A percentile compares a stretch with the other conserved stretches of the same genome.
These are phyloP conservation scores for Lynx canadensis DNA, from an alignment of 2,113 vertebrate species.

Conservation along the genomic window DNA sequence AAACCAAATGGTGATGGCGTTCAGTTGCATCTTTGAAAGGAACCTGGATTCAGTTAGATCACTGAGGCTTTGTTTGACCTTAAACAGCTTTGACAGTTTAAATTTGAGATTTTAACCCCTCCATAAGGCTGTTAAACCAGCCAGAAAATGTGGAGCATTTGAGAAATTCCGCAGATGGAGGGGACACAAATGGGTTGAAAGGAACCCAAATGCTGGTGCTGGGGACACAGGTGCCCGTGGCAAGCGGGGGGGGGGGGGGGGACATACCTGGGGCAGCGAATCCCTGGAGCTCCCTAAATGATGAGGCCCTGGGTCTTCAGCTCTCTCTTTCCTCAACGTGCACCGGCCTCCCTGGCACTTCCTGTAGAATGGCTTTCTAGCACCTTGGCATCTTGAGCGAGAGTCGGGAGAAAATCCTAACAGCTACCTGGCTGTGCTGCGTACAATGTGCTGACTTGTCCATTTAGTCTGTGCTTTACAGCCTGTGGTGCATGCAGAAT, in stretches of 20 bases:
- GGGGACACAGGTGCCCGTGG: background rate
- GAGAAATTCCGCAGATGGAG: slow-evolving; percentile 51
- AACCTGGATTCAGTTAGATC: background rate
- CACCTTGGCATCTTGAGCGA: background rate
- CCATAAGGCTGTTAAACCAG: slow-evolving; percentile 62
- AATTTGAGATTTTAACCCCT: slow-evolving; percentile 65
- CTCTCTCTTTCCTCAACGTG: background rate
- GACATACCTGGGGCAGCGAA: too few species aligned
- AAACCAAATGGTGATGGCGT: background rate
- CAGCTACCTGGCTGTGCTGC: background rate
- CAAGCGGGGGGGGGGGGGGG: rapidly evolving
- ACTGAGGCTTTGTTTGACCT: background rate
- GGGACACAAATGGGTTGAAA: slow-evolving; percentile 48
- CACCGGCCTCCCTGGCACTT: background rate
- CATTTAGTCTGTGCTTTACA: background rate
- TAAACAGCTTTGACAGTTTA: slow-evolving; percentile 64
- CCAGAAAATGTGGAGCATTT: slow-evolving; percentile 52
- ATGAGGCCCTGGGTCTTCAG: background rate
- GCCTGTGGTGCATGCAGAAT: background rate
- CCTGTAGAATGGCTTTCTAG: background rate
- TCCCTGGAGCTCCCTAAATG: background rate
- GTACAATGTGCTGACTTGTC: too few species aligned
- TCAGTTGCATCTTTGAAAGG: background rate
- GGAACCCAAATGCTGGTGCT: background rate
- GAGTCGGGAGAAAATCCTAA: background rate